Evolutionary conservation across 2,888 invertebrate species (phyloP), one percentile per base, ranked within the genome.

Genomic region (Tetropium fuscum): DNA sequence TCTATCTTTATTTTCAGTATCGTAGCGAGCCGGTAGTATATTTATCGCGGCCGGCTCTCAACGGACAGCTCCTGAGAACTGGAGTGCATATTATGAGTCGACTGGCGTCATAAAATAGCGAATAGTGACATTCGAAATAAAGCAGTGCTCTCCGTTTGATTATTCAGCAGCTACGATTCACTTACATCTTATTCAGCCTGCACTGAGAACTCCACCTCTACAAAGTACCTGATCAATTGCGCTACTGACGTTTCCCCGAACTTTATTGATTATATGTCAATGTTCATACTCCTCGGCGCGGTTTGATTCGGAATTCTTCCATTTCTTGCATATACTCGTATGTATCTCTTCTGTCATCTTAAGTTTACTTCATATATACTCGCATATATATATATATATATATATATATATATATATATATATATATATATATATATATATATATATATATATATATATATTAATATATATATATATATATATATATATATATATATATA

Each of bases 51-150:
- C 67, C 64, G 64, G 69, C 67, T 61, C 63, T 49, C 55, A 40
- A 43, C 65, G 64, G 74, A 74, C 75, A 74, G 75, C 73, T 76
- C 75, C 73, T 74, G 76, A 75, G 76, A 76, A 76, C 72, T 68
- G 72, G 58, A 71, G 74, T 74, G 73, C 71, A 76, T 74, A 75
- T 77, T 77, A 77, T 77, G 75, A 73, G 73, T 72, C 70, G 54
- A 61, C 47, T 66, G 66, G 74, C 68, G 73, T 77, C 76, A 76
- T 78, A 78, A 77, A 78, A 70, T 70, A 74, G 71, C 69, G 62
- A 71, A 73, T 73, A 72, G 69, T 73, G 77, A 77, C 78, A 74
- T 73, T 74, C 71, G 48, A 74, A 76, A 77, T 77, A 77, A 76
- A 77, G 73, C 72, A 75, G 73, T 74, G 70, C 68, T 68, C 62